Evolutionary conservation across 2,888 invertebrate species (phyloP).

Genomic region (Sisyra terminalis): DNA sequence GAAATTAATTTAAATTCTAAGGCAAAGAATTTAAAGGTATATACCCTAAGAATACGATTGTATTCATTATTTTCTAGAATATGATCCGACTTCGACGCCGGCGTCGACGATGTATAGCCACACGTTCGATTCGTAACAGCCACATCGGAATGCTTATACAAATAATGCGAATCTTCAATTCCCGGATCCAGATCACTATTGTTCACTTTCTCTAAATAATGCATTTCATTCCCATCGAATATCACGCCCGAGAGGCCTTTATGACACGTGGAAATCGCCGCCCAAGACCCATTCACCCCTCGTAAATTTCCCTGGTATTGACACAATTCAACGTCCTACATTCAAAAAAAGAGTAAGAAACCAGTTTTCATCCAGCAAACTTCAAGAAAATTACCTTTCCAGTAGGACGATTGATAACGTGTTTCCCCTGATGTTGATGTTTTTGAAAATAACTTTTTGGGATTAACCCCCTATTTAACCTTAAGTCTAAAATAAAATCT

Average conservation of each 20-base stretch:
- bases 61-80: slow-evolving; percentile 27
- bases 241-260: slow-evolving; percentile 58
- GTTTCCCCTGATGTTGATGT: slow-evolving; percentile 37
- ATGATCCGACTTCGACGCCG: slow-evolving; percentile 19
- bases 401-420: slow-evolving; percentile 35
- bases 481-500: slow-evolving; percentile 49
- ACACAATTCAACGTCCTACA: slow-evolving; percentile 52
- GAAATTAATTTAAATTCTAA: background rate
- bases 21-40: background rate
- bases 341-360: too few species aligned
- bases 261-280: slow-evolving; percentile 68
- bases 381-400: slow-evolving; percentile 27
- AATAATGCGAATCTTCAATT: slow-evolving; percentile 29
- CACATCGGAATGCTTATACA: slow-evolving; percentile 51
- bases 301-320: slow-evolving; percentile 64
- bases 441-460: slow-evolving; percentile 47
- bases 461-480: slow-evolving; percentile 54
- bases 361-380: too few species aligned
- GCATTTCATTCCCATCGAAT: slow-evolving; percentile 58
- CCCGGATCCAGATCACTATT: slow-evolving; percentile 13
- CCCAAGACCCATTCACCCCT: slow-evolving; percentile 55
- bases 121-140: slow-evolving; percentile 39
- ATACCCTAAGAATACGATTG: slow-evolving; percentile 48
- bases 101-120: slow-evolving; percentile 23
- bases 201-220: slow-evolving; percentile 44